These are phyloP conservation scores for Crotalus helleri DNA, from an alignment of 2,113 vertebrate genomes.

Conservation along the genomic window DNA sequence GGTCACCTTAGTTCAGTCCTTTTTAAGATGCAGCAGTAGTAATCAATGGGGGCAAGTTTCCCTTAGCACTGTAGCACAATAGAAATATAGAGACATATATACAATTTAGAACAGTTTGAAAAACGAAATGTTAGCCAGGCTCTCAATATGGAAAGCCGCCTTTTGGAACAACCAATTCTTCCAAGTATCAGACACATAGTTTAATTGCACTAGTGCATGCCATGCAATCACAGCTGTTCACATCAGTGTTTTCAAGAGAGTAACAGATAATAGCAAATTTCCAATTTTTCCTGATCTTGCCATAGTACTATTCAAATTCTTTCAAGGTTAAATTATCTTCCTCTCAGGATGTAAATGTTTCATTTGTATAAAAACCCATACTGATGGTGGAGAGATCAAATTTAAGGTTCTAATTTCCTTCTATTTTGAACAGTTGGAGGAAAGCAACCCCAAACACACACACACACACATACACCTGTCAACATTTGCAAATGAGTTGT, in stretches of 20 bases:
- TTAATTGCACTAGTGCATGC: neutral
- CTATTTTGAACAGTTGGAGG: neutral
- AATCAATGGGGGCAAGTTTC: neutral
- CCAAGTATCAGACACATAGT: neutral
- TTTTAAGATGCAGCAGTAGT: neutral
- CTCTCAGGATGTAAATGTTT: constrained; percentile 10
- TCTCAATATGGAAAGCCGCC: neutral
- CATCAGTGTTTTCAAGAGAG: neutral
- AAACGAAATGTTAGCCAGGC: neutral
- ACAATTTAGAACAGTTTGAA: neutral
- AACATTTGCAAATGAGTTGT: neutral
- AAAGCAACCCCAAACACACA: neutral
- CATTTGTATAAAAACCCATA: neutral
- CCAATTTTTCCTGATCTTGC: neutral
- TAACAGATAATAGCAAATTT: neutral
- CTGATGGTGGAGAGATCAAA: neutral
- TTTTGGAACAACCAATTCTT: constrained; percentile 8
- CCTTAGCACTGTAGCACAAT: neutral
- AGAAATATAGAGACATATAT: neutral
- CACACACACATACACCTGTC: constrained; percentile 21
- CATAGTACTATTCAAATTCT: neutral
- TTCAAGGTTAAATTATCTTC: neutral
- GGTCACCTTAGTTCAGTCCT: neutral
- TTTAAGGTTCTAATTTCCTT: neutral
- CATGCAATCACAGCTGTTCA: neutral